Percentiles rank a stretch among this genome's conserved stretches.
phyloP scores from a whole-genome alignment of 2,113 vertebrate genomes.

The Copsychus sechellarum region DNA sequence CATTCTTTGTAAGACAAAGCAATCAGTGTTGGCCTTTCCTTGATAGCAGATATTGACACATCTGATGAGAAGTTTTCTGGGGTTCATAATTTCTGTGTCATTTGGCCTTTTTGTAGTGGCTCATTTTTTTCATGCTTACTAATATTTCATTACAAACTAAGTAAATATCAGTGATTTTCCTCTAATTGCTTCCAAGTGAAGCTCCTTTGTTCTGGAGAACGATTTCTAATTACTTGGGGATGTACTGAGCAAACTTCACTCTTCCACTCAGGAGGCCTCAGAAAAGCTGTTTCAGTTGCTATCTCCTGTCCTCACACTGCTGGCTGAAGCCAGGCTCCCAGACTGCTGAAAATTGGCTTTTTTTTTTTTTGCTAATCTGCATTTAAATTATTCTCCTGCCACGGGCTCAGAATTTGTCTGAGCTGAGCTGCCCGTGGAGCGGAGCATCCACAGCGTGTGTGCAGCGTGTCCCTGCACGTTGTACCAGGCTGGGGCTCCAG shows the following conservation, averaged over 20 bases:
- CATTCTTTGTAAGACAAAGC: neutral
- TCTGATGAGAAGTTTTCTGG: neutral
- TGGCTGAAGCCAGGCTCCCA: neutral
- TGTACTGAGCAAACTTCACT: neutral
- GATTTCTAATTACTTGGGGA: slow-evolving; percentile 13
- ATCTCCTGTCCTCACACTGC: neutral
- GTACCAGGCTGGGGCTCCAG: neutral
- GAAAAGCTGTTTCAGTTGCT: neutral
- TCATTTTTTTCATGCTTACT: neutral
- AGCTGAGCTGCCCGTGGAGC: neutral
- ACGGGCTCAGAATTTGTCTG: neutral
- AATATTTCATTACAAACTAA: neutral
- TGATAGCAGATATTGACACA: accelerated
- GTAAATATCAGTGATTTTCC: neutral
- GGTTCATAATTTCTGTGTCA: neutral
- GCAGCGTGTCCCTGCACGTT: accelerated
- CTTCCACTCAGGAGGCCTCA: neutral
- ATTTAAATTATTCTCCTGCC: neutral
- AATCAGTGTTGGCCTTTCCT: neutral
- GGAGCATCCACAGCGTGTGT: accelerated
- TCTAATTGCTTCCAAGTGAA: neutral
- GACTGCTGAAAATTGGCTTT: neutral
- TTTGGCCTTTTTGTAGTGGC: neutral
- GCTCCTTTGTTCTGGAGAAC: neutral
- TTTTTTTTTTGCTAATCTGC: neutral